These are phyloP conservation scores for Reinhardtius hippoglossoides DNA, from an alignment of 2,113 vertebrate genomes.

Conservation along the genomic window DNA sequence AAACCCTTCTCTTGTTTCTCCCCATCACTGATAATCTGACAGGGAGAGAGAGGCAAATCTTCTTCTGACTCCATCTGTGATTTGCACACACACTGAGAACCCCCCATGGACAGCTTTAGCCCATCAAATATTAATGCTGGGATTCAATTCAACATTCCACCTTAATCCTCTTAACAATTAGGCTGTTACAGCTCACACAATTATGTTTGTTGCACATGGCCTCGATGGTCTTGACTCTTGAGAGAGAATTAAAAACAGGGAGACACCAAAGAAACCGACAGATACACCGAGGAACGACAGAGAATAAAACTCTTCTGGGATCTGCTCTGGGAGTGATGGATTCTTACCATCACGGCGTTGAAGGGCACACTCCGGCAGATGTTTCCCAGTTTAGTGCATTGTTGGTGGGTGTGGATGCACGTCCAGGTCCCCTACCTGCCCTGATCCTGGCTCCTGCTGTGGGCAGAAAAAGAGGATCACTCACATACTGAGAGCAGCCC, in stretches of 20 bases:
- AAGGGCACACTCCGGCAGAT: slow-evolving; percentile 72
- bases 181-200: slow-evolving; percentile 41
- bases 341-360: slow-evolving; percentile 77
- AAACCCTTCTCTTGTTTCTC: not conserved
- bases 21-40: slow-evolving; percentile 32
- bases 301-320: slow-evolving; percentile 27
- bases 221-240: slow-evolving; percentile 39
- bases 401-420: slow-evolving; percentile 59
- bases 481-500: slow-evolving; percentile 71
- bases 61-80: slow-evolving; percentile 76
- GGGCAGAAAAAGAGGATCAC: slow-evolving; percentile 78
- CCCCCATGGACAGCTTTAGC: slow-evolving; percentile 79
- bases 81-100: slow-evolving; percentile 75
- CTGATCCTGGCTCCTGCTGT: slow-evolving; percentile 76
- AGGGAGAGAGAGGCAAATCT: slow-evolving; percentile 24
- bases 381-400: slow-evolving; percentile 77
- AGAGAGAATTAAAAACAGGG: slow-evolving; percentile 42
- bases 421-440: slow-evolving; percentile 75
- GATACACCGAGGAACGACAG: not conserved
- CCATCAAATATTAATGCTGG: slow-evolving; percentile 83
- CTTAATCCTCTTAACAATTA: slow-evolving; percentile 78
- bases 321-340: slow-evolving; percentile 34
- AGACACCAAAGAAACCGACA: slow-evolving; percentile 22
- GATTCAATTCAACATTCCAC: slow-evolving; percentile 80
- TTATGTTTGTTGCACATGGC: slow-evolving; percentile 48